Percentiles rank a stretch among this genome's conserved stretches.
Conservation (phyloP, 2,113 vertebrate species). For the Platichthys stellatus region DNA sequence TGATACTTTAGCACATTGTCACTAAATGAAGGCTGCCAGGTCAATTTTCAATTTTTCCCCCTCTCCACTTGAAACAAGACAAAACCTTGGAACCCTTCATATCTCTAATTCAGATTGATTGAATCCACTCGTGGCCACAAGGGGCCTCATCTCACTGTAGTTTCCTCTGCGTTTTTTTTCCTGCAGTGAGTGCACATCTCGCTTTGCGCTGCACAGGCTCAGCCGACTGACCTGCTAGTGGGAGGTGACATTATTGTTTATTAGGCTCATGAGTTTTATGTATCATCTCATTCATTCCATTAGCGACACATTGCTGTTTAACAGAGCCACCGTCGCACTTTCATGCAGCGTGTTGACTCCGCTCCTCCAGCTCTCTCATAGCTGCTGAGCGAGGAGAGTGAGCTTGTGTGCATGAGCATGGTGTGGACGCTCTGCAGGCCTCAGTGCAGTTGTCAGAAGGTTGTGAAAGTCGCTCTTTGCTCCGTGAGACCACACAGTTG, state of each 20-base stretch:
- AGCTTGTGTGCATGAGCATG: not conserved
- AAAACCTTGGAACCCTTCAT: constrained; percentile 78
- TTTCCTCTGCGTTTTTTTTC: constrained; percentile 59
- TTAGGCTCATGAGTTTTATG: constrained; percentile 17
- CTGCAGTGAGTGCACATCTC: constrained; percentile 63
- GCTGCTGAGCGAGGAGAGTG: constrained; percentile 1
- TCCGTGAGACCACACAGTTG: constrained; percentile 62
- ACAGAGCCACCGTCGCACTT: constrained; percentile 6
- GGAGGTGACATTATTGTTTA: constrained; percentile 43
- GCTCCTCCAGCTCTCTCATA: not conserved
- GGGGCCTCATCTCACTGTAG: constrained; percentile 74
- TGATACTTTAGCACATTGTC: constrained; percentile 78
- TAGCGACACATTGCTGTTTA: not conserved
- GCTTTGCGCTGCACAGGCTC: constrained; percentile 47
- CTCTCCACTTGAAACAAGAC: constrained; percentile 78
- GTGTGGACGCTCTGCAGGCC: constrained; percentile 54
- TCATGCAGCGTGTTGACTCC: constrained; percentile 5
- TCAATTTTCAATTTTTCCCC: constrained; percentile 79
- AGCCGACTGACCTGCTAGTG: constrained; percentile 36
- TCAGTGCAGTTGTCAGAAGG: constrained; percentile 30
- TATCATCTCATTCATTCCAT: constrained; percentile 36
- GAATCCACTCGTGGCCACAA: constrained; percentile 76
- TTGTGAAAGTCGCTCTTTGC: constrained; percentile 26
- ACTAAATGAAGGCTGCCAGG: constrained; percentile 77
- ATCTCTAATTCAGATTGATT: constrained; percentile 79